phyloP scores from a whole-genome alignment of 2,113 vertebrate genomes.

The Cepphus grylle region DNA sequence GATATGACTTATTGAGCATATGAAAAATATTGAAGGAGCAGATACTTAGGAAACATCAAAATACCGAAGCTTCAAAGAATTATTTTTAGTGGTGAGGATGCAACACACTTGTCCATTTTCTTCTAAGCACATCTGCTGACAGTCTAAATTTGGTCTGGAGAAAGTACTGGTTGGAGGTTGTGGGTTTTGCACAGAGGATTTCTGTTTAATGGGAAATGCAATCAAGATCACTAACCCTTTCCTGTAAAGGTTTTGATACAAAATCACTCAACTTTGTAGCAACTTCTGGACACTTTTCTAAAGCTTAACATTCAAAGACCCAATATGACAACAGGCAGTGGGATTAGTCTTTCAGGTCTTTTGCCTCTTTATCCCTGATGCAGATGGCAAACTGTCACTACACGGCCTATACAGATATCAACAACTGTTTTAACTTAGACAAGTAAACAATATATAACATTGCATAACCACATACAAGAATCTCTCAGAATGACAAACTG shows the following conservation, averaged over 20 bases:
- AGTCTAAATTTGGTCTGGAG: background rate
- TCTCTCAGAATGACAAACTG: background rate
- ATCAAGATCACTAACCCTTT: background rate
- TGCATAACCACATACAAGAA: background rate
- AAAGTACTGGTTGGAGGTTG: background rate
- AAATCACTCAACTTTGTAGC: background rate
- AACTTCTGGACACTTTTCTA: background rate
- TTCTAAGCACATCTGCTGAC: background rate
- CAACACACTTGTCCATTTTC: background rate
- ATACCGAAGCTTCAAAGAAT: background rate
- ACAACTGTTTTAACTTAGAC: background rate
- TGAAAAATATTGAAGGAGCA: background rate
- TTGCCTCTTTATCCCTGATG: background rate
- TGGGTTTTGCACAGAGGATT: background rate
- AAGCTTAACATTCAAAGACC: background rate
- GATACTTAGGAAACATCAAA: background rate
- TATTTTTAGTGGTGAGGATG: background rate
- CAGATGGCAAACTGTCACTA: background rate
- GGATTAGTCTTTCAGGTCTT: background rate
- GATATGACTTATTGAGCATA: background rate
- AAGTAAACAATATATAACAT: background rate
- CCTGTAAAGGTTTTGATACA: background rate
- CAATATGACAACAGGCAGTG: background rate
- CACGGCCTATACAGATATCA: fast-evolving
- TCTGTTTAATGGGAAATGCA: background rate